phyloP scores from a whole-genome alignment of 2,113 vertebrate genomes.

The Mustela lutreola region DNA sequence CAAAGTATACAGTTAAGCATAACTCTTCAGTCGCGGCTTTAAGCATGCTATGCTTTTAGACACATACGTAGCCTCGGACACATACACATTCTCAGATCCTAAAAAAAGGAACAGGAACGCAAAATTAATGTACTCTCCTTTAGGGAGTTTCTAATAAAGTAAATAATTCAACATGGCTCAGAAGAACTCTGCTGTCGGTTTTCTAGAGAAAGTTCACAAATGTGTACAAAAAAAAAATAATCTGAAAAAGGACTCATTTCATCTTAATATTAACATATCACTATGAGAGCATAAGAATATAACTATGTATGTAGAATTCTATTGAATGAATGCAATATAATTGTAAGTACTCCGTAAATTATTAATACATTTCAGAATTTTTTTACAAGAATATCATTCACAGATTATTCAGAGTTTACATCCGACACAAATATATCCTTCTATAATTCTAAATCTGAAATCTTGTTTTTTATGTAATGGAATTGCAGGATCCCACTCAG shows the following conservation, averaged over 20 bases:
- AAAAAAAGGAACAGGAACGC: constrained; percentile 44
- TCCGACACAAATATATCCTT: not conserved
- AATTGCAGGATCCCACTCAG: not conserved
- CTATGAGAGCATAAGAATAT: not conserved
- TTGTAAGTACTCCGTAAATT: not conserved
- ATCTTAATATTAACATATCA: not conserved
- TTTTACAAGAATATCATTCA: constrained; percentile 4
- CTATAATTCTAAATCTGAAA: not conserved
- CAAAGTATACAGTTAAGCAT: constrained; percentile 90
- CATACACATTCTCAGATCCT: constrained; percentile 39
- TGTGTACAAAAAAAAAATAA: constrained; percentile 56
- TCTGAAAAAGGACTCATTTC: not conserved
- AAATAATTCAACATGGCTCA: constrained; percentile 54
- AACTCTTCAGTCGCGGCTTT: constrained; percentile 78
- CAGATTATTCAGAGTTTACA: not conserved
- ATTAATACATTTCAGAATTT: constrained; percentile 14
- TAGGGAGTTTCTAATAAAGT: constrained; percentile 46
- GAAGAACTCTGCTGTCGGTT: not conserved
- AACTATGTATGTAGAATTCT: not conserved
- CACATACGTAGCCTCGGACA: constrained; percentile 4
- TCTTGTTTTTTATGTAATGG: not conserved
- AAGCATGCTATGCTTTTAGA: constrained; percentile 78
- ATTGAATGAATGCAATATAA: constrained; percentile 13
- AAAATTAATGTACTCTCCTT: constrained; percentile 37
- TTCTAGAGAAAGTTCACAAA: constrained; percentile 49